Evolutionary conservation across 2,113 vertebrate species (phyloP).

Genomic region (Ceyx cyanopectus): DNA sequence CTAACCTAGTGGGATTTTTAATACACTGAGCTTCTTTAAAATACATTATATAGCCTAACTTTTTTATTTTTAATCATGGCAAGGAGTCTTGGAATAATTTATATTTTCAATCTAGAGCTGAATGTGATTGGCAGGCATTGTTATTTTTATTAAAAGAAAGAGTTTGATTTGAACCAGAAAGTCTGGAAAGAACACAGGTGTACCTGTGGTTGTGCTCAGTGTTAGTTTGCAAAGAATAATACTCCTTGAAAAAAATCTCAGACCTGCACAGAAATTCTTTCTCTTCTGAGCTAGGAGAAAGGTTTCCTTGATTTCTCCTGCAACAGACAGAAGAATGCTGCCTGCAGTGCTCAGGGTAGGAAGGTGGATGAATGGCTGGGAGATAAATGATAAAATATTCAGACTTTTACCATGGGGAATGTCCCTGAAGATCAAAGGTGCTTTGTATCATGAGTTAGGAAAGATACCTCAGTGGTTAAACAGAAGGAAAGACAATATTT

Average conservation of each 20-base stretch:
- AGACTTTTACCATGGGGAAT: neutral
- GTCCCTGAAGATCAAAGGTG: neutral
- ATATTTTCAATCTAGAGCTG: neutral
- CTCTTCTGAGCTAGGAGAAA: neutral
- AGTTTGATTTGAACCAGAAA: neutral
- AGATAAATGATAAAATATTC: neutral
- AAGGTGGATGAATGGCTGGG: neutral
- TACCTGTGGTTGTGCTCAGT: neutral
- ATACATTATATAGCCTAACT: neutral
- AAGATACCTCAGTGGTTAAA: neutral
- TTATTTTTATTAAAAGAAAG: neutral
- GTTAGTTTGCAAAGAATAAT: neutral
- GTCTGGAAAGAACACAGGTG: neutral
- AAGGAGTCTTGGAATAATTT: neutral
- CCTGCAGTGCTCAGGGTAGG: neutral
- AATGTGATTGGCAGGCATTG: neutral
- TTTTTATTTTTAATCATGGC: neutral
- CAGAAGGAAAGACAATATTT: neutral
- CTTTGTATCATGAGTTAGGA: neutral
- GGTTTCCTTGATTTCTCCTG: neutral
- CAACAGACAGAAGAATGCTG: neutral
- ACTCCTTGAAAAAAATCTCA: neutral
- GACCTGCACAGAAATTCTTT: neutral
- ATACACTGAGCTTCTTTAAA: neutral
- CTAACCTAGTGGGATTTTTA: neutral